Percentiles rank a stretch among this genome's conserved stretches.
These are phyloP conservation scores for Aplocera efformata DNA, from an alignment of 2,888 invertebrate species.

Conservation along the genomic window DNA sequence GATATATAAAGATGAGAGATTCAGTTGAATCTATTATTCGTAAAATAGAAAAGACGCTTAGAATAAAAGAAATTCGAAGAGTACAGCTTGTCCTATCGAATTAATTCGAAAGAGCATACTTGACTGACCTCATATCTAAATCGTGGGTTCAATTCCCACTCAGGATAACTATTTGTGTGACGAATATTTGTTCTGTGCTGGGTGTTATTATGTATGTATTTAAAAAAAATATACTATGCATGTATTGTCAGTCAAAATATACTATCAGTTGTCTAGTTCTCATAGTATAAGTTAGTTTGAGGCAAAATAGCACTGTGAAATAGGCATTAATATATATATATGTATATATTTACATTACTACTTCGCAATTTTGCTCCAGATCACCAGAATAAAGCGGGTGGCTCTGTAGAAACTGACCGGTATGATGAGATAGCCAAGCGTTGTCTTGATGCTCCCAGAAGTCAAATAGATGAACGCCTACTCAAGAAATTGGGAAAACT, in stretches of 20 bases:
- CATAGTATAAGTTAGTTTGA: too few species aligned
- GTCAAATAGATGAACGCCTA: slow-evolving; percentile 38
- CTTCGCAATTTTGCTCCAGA: slow-evolving; percentile 13
- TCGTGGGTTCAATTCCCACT: too few species aligned
- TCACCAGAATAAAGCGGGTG: slow-evolving; percentile 7
- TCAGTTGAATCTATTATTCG: slow-evolving; percentile 9
- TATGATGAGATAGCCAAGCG: slow-evolving; percentile 40
- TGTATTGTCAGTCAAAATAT: too few species aligned
- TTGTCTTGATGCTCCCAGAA: slow-evolving; percentile 33
- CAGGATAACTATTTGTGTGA: too few species aligned
- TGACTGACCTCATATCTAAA: too few species aligned
- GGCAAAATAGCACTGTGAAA: too few species aligned
- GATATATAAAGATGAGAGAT: slow-evolving; percentile 2
- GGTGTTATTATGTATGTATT: too few species aligned
- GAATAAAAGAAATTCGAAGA: slow-evolving; percentile 2
- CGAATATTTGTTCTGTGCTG: too few species aligned
- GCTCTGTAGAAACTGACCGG: slow-evolving; percentile 8
- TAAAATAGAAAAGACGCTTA: slow-evolving; percentile 11
- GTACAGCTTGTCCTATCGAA: slow-evolving; percentile 1
- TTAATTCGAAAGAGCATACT: slow-evolving; percentile 6
- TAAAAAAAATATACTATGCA: too few species aligned
- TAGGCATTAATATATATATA: too few species aligned
- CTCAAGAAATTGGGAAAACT: slow-evolving; percentile 41
- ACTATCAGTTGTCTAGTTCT: too few species aligned
- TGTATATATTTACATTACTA: slow-evolving; percentile 3